Base-by-base conservation (phyloP, 2,113 vertebrate genomes). In the Falco punctatus region DNA sequence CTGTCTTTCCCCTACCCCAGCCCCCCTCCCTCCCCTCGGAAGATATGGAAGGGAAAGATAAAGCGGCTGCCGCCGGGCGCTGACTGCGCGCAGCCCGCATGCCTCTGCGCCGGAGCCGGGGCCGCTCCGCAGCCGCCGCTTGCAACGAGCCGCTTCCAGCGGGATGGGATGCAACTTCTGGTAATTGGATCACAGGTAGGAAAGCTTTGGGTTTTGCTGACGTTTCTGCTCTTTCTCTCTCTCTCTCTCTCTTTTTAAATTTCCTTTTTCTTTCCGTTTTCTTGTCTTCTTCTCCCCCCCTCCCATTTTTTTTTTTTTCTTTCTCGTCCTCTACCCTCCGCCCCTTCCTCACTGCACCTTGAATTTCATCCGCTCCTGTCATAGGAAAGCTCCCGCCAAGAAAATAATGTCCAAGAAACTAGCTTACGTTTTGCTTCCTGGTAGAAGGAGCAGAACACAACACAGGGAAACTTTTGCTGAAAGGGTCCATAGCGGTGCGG, bases 41-140 rank as follows among this genome's bases (percentile, higher is more conserved):
- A 98, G 97, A 98, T 97, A 96, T 96, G 98, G 96, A 95, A 97
- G 97, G 95, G 78, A 85, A 93, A 78, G 87, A 98, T 94, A 96
- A 73, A 65, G 97, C 85, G 2, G 73, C 94, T 61, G 94, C 79
- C 88, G 35, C 65, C 9, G 90, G 95, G 97, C 92, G 77, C 96
- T 96, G 91, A 98, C 94, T 5, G 77, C 26, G 48, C 42, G 51
- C 95, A 77, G 92, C 90, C 80, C 71, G 59, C 86, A 73, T 12
- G 87, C 69, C 81, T 86, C 19, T 6, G 95, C 84, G 69, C 86
- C 83, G 54, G 30, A 49, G 94, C 44, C 79, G 77, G 44, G 54
- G 91, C 73, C 51, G 71, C 92, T 85, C 80, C 61, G 48, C 57
- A 52, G 59, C 92, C 80, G 12, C 80, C 66, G 66, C 87, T 85